Percentiles rank a stretch among this genome's conserved stretches.
Evolutionary conservation across 2,888 invertebrate genomes (phyloP).

Genomic region (Zele albiditarsus): DNA sequence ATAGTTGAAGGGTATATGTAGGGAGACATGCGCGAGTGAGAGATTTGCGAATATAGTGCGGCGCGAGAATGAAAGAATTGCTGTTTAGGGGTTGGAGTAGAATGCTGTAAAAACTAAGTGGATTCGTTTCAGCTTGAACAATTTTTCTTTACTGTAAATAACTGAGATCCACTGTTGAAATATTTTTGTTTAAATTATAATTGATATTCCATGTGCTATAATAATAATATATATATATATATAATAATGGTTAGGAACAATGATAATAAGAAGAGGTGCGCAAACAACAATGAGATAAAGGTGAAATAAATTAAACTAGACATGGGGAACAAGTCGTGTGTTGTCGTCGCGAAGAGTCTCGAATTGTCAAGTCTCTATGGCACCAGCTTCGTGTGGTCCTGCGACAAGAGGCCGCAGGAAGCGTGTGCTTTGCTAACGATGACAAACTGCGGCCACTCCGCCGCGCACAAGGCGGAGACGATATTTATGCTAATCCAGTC

Average conservation of each 20-base stretch:
- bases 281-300: slow-evolving; percentile 22
- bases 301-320: slow-evolving; percentile 34
- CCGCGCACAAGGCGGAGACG: slow-evolving; percentile 69
- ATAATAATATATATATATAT: too few species aligned
- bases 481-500: slow-evolving; percentile 72
- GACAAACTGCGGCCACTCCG: slow-evolving; percentile 69
- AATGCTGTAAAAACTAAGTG: slow-evolving; percentile 66
- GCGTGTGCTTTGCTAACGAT: slow-evolving; percentile 73
- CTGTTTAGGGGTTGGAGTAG: background rate
- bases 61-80: slow-evolving; percentile 33
- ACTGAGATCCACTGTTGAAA: background rate
- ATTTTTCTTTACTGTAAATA: slow-evolving; percentile 17
- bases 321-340: slow-evolving; percentile 28
- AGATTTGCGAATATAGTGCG: slow-evolving; percentile 39
- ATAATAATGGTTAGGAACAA: background rate
- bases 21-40: slow-evolving; percentile 27
- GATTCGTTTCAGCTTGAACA: slow-evolving; percentile 50
- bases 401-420: slow-evolving; percentile 71
- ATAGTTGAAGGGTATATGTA: slow-evolving; percentile 56
- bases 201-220: too few species aligned
- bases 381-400: slow-evolving; percentile 64
- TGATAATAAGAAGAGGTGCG: slow-evolving; percentile 10
- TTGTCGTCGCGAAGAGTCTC: slow-evolving; percentile 14
- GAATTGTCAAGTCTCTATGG: slow-evolving; percentile 19
- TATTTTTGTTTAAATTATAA: background rate